These are phyloP conservation scores for Acridotheres tristis DNA, from an alignment of 2,797 vertebrate species.

Conservation along the genomic window DNA sequence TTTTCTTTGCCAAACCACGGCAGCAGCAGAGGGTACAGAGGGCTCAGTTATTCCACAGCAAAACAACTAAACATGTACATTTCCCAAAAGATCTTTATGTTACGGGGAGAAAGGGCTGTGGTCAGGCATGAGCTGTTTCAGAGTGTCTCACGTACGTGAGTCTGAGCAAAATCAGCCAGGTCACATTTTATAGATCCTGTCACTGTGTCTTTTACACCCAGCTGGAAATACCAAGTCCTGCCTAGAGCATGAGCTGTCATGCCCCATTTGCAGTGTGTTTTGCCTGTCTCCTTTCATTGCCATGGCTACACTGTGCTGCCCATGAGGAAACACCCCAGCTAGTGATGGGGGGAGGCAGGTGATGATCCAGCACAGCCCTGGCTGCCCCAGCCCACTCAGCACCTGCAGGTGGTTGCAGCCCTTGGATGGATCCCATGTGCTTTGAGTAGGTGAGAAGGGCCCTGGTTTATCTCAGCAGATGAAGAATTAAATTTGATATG, in stretches of 20 bases:
- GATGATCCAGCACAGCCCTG: not conserved
- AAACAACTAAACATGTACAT: slow-evolving; percentile 38
- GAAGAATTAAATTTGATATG: not conserved
- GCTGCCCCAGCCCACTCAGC: not conserved
- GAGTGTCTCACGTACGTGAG: not conserved
- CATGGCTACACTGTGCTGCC: not conserved
- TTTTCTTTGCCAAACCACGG: slow-evolving; percentile 49
- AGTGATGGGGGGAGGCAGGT: not conserved
- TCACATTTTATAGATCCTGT: slow-evolving; percentile 17
- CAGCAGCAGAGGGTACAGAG: slow-evolving; percentile 41
- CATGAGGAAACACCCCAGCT: not conserved
- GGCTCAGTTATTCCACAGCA: slow-evolving; percentile 37
- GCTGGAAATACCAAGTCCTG: slow-evolving; percentile 2
- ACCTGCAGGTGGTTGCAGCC: not conserved
- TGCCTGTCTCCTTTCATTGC: not conserved
- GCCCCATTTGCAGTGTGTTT: not conserved
- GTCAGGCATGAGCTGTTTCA: not conserved
- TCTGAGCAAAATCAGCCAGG: not conserved
- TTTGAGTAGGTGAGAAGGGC: not conserved
- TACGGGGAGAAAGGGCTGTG: not conserved
- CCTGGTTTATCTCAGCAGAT: not conserved
- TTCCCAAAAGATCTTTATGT: slow-evolving; percentile 28
- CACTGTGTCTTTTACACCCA: not conserved
- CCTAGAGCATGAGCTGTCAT: not conserved
- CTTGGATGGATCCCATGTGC: not conserved